Evolutionary conservation across 2,888 invertebrate genomes (phyloP), one percentile per base, ranked within the genome.

Genomic region (Parnassius glacialis): DNA sequence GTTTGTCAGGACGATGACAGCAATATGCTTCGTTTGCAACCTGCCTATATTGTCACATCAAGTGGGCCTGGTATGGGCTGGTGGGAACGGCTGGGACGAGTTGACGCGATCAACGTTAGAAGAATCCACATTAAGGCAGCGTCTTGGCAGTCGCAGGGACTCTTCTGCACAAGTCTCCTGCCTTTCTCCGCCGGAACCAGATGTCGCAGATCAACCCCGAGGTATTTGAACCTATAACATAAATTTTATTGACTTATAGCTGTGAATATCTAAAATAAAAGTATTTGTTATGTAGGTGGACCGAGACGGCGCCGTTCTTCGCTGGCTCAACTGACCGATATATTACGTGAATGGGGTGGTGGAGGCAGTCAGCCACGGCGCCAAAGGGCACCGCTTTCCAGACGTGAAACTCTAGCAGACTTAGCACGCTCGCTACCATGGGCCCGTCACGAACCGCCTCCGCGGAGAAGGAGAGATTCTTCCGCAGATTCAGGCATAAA

Each of bases 11-110:
- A 97, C 96, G 84, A 97, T 97, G 97, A 96, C 97, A 81, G 96
- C 97, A 85, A 95, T 97, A 93, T 98, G 98, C 93, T 98, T 98
- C 93, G 97, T 98, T 77, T 98, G 98, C 95, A 97, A 98, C 92
- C 94, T 97, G 81, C 97, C 98, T 76, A 97, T 98, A 84, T 94
- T 97, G 86, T 97, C 96, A 70, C 97, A 98, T 91, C 98, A 98
- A 94, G 97, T 97, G 79, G 97, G 97, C 56, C 92, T 97, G 87
- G 96, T 97, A 83, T 97, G 97, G 97, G 96, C 97, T 79, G 97
- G 97, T 58, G 97, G 97, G 83, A 97, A 97, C 87, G 97, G 97
- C 74, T 97, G 97, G 96, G 97, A 97, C 95, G 97, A 97, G 86
- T 93, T 97, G 74, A 95, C 97, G 64, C 93, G 97, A 72, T 97